Evolutionary conservation across 2,888 invertebrate genomes (phyloP).

Genomic region (Leptothorax acervorum): DNA sequence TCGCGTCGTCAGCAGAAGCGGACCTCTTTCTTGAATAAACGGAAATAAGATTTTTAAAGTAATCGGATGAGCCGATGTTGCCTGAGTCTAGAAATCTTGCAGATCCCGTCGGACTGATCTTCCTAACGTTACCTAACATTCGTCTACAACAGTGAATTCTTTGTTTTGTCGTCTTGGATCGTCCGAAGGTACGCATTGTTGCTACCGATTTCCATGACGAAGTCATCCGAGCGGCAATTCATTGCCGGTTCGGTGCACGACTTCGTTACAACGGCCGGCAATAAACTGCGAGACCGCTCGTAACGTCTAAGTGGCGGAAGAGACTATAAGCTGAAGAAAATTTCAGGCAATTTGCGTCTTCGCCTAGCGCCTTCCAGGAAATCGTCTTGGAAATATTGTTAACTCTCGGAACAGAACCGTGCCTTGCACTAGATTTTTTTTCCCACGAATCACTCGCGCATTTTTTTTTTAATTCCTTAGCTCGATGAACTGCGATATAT

Average conservation of each 20-base stretch:
- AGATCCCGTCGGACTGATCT: neutral
- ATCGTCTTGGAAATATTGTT: constrained; percentile 51
- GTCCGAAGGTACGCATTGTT: constrained; percentile 59
- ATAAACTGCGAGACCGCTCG: constrained; percentile 54
- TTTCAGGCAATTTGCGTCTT: constrained; percentile 53
- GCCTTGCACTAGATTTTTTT: neutral
- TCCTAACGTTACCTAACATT: neutral
- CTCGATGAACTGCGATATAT: neutral
- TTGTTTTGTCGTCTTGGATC: constrained; percentile 20
- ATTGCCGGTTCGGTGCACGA: constrained; percentile 64
- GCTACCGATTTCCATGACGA: constrained; percentile 67
- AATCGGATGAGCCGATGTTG: neutral
- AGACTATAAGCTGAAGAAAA: constrained; percentile 51
- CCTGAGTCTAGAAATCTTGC: neutral
- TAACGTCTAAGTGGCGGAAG: constrained; percentile 59
- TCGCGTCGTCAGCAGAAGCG: neutral
- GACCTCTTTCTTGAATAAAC: neutral
- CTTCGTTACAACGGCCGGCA: constrained; percentile 58
- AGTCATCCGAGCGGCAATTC: constrained; percentile 66
- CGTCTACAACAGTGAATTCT: neutral
- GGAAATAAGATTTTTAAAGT: neutral
- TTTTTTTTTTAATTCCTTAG: neutral
- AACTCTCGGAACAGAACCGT: constrained; percentile 15
- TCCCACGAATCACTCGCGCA: neutral
- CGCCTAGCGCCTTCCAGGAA: constrained; percentile 34